Conservation (phyloP, 2,113 vertebrate genomes). For the Scopus umbretta region DNA sequence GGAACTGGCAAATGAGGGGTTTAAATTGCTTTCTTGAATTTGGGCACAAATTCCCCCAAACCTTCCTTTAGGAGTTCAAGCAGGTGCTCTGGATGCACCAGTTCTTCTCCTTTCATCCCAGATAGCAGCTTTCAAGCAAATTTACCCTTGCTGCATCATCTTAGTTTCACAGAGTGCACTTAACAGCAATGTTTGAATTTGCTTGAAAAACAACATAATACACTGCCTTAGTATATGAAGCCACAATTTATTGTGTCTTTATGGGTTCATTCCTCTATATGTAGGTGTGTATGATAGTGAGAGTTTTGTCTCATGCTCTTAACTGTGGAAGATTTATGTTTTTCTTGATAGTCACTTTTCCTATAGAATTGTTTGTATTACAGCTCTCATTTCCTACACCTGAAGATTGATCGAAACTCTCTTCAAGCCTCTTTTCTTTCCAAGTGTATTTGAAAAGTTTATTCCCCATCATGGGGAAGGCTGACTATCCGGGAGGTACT, state of each 20-base stretch:
- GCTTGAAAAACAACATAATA: background rate
- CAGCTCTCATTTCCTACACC: background rate
- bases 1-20: background rate
- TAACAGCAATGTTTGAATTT: background rate
- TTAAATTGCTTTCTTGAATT: background rate
- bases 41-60: background rate
- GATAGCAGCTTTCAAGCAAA: background rate
- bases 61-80: background rate
- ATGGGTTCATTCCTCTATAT: background rate
- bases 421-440: background rate
- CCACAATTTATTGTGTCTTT: background rate
- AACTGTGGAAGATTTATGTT: background rate
- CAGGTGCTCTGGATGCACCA: background rate
- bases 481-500: background rate
- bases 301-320: background rate
- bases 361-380: background rate
- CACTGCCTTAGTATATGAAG: background rate
- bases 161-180: background rate
- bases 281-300: background rate
- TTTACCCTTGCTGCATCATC: background rate
- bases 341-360: background rate
- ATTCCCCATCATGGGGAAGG: background rate
- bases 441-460: background rate
- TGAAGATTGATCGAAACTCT: background rate
- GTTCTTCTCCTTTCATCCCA: background rate